A percentile compares a stretch with the other conserved stretches of the same genome.
These are phyloP conservation scores for Squalus acanthias DNA, from an alignment of 2,797 vertebrate genomes.

Conservation along the genomic window DNA sequence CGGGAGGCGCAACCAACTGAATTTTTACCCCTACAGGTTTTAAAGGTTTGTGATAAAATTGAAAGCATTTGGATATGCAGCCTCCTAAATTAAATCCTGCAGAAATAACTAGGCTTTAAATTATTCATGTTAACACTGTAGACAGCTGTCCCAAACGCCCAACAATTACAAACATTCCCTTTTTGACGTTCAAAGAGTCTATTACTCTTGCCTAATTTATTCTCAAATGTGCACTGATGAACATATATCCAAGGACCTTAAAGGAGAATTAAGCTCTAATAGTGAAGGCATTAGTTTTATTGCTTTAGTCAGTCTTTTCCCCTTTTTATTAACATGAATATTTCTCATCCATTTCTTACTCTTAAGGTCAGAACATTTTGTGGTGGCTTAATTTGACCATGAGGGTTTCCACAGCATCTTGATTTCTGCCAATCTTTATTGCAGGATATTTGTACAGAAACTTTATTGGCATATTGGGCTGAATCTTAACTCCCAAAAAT, in stretches of 20 bases:
- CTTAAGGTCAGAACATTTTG: neutral
- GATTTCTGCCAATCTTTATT: neutral
- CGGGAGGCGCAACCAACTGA: too few species aligned
- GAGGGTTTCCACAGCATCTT: neutral
- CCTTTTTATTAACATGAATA: neutral
- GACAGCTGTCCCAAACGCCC: neutral
- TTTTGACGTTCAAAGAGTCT: neutral
- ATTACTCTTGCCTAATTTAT: neutral
- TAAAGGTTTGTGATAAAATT: neutral
- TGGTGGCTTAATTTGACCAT: neutral
- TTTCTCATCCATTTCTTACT: neutral
- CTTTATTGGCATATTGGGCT: neutral
- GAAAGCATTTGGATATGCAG: neutral
- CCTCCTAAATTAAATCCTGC: constrained; percentile 7
- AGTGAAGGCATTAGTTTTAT: neutral
- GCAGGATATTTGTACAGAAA: neutral
- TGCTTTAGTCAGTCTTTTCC: neutral
- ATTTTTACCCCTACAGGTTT: too few species aligned
- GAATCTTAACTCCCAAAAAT: too few species aligned
- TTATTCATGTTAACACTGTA: neutral
- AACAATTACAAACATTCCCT: constrained; percentile 23
- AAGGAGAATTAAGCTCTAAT: neutral
- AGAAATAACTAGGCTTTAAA: neutral
- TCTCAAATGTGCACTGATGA: neutral
- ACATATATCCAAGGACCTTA: neutral